Evolutionary conservation across 2,113 vertebrate species (phyloP), one percentile per base, ranked within the genome.

Genomic region (Ophthalmolycus amberensis): DNA sequence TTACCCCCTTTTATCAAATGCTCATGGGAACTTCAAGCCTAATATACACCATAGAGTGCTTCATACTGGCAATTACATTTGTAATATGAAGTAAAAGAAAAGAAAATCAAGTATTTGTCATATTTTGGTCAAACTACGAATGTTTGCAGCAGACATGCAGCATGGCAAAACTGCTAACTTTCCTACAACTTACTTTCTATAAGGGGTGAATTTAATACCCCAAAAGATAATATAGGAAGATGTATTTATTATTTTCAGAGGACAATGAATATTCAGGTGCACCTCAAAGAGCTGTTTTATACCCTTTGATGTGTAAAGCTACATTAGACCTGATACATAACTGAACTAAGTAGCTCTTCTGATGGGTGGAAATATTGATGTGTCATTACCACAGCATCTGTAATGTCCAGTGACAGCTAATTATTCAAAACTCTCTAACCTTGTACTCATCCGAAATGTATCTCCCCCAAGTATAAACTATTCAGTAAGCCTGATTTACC

Each of bases 261-360:
- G 66, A 67, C 40, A n/a, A 20, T 25, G 40, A 65, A 65, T 40
- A 65, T 65, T 18, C 34, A 71, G 48, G 22, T 10, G 68, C 32
- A 37, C 12, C 22, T 56, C 50, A 71, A 71, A 56, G 22, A 71
- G 68, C 22, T 37, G 12, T 71, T 56, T 16, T 10, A 54, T 9
- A 14, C n/a, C 1, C 20, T 52, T 25, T n/a, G 12, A 16, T 25
- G 22, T 56, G 20, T 38, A 4, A 11, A 56, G 52, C 52, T 54
- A 37, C 68, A 34, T 52, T 27, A 56, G 50, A 56, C 12, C 34
- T 18, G 32, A 56, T 15, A 32, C 52, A 52, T 52, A 52, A 52
- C 50, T 46, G 44, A 46, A 46, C 44, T 15, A 46, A 46, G 44
- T 15, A 14, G 44, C 44, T 52, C 46, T 15, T 48, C 15, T 48